A percentile compares a stretch with the other conserved stretches of the same genome.
phyloP scores from a whole-genome alignment of 2,888 invertebrate species.

The Opisthograptis luteolata region DNA sequence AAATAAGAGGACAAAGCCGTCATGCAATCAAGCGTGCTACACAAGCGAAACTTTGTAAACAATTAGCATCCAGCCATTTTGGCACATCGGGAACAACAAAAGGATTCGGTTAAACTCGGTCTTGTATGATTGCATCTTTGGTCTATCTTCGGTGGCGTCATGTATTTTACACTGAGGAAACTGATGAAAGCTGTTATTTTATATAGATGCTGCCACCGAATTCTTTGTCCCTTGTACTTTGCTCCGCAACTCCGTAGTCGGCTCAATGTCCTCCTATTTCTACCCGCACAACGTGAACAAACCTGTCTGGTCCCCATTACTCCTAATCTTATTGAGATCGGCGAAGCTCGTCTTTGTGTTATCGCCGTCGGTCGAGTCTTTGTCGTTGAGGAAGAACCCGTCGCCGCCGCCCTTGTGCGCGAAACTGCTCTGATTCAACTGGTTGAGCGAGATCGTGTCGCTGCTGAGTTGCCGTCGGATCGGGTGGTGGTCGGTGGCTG shows the following conservation, averaged over 20 bases:
- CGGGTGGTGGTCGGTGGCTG: conserved; percentile 58
- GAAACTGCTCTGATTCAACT: conserved; percentile 38
- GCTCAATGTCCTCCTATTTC: conserved; percentile 41
- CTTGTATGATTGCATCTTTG: no score
- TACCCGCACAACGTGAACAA: conserved; percentile 40
- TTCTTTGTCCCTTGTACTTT: no score
- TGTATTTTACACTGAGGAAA: no score
- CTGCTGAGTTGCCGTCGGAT: conserved; percentile 76
- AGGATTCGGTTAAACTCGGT: no score
- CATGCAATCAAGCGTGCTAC: conserved; percentile 35
- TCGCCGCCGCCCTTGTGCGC: conserved; percentile 71
- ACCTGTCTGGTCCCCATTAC: conserved; percentile 80
- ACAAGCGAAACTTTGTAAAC: conserved; percentile 37
- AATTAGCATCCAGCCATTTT: no score
- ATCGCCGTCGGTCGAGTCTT: conserved; percentile 85
- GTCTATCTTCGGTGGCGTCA: no score
- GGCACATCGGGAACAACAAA: no score
- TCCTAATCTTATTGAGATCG: conserved; percentile 85
- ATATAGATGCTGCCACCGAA: no score
- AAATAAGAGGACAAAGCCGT: conserved; percentile 38
- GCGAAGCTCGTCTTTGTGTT: conserved; percentile 87
- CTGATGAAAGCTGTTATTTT: no score
- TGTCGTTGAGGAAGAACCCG: conserved; percentile 75
- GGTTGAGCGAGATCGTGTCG: conserved; percentile 9
- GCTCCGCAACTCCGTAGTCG: no score